Evolutionary conservation across 2,113 vertebrate species (phyloP).

Genomic region (Amblyopsis rosae): DNA sequence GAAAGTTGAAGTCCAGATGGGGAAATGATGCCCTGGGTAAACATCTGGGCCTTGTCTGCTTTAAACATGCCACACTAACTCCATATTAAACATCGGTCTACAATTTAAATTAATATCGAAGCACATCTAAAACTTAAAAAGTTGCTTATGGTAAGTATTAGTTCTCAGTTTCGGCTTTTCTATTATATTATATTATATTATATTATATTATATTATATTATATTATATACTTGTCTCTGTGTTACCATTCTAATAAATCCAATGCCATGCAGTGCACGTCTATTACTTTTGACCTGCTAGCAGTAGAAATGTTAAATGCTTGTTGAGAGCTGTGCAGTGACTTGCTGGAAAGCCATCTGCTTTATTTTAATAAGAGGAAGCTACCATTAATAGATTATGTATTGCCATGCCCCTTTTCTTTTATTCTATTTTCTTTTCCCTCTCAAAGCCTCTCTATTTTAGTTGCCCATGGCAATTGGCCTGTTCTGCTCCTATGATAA

Average conservation of each 20-base stretch:
- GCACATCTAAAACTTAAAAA: background rate
- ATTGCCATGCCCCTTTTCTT: conserved; percentile 62
- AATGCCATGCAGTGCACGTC: conserved; percentile 35
- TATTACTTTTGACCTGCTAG: conserved; percentile 53
- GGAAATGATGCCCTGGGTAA: background rate
- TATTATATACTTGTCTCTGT: conserved; percentile 8
- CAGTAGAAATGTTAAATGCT: conserved; percentile 73
- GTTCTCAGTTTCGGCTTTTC: background rate
- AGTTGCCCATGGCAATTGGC: conserved; percentile 58
- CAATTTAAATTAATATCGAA: background rate
- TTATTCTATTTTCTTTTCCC: conserved; percentile 23
- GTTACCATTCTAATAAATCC: conserved; percentile 22
- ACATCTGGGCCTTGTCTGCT: background rate
- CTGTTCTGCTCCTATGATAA: conserved; percentile 51
- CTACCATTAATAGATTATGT: conserved; percentile 67
- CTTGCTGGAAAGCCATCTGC: conserved; percentile 67
- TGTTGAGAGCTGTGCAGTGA: conserved; percentile 68
- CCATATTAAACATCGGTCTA: conserved; percentile 54
- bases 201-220: background rate
- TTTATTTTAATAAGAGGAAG: conserved; percentile 67
- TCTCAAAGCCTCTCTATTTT: conserved; percentile 63
- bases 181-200: conserved; percentile 24
- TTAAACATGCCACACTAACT: conserved; percentile 33
- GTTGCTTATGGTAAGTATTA: background rate
- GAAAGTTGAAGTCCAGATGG: conserved; percentile 55